Evolutionary conservation across 2,113 vertebrate species (phyloP).

Genomic region (Thamnaconus septentrionalis): DNA sequence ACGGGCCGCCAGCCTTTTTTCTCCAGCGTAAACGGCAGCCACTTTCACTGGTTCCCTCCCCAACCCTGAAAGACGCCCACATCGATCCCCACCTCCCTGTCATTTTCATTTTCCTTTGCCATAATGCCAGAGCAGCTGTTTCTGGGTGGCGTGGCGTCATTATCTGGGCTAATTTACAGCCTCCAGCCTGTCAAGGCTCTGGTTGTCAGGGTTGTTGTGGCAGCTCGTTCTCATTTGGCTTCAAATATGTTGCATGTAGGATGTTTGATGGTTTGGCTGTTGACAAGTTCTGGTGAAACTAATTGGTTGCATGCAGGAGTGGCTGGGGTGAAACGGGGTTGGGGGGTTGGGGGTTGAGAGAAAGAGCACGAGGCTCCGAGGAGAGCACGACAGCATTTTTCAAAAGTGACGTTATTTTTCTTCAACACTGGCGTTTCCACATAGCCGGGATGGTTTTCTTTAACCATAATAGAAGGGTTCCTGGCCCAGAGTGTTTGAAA

Average conservation of each 20-base stretch:
- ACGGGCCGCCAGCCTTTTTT: conserved; percentile 65
- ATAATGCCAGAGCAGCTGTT: conserved; percentile 70
- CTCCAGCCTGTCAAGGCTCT: conserved; percentile 41
- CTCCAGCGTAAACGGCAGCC: conserved; percentile 66
- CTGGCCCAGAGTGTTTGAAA: conserved; percentile 46
- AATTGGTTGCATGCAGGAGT: conserved; percentile 29
- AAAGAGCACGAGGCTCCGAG: conserved; percentile 27
- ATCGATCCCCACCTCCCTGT: conserved; percentile 41
- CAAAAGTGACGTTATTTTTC: conserved; percentile 42
- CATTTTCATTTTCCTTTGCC: conserved; percentile 69
- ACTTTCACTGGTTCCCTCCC: conserved; percentile 68
- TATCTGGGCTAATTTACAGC: conserved; percentile 69
- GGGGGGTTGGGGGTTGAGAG: not conserved
- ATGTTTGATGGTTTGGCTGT: conserved; percentile 65
- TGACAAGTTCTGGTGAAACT: conserved; percentile 57
- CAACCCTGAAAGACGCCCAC: conserved; percentile 62
- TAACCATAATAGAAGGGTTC: conserved; percentile 59
- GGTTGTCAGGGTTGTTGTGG: conserved; percentile 53
- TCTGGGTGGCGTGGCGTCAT: conserved; percentile 67
- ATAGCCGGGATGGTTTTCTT: conserved; percentile 57
- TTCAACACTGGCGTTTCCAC: conserved; percentile 33
- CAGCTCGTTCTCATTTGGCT: conserved; percentile 56
- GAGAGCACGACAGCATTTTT: conserved; percentile 46
- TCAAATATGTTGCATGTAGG: conserved; percentile 59
- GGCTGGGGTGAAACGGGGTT: too few species aligned